phyloP scores from a whole-genome alignment of 2,113 vertebrate species.

The Sakesphorus luctuosus region DNA sequence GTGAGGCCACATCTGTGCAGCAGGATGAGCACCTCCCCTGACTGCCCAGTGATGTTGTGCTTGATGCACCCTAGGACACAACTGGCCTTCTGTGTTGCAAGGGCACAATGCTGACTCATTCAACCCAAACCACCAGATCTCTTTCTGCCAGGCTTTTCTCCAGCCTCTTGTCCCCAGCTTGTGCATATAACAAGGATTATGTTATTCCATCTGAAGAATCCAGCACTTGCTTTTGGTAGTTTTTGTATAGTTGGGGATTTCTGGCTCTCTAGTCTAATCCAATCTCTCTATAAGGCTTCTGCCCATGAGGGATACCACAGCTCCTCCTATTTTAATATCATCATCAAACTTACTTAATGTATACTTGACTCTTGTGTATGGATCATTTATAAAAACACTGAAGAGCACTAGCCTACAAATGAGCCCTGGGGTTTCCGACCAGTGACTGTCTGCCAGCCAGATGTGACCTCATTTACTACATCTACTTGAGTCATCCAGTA shows the following conservation, averaged over 20 bases:
- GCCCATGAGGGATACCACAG: background rate
- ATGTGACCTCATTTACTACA: background rate
- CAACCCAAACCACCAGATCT: background rate
- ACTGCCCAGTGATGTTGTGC: background rate
- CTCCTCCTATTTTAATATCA: background rate
- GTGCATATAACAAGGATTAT: background rate
- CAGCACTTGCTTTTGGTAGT: background rate
- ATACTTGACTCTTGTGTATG: background rate
- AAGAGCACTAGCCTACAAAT: background rate
- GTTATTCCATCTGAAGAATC: background rate
- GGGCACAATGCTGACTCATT: background rate
- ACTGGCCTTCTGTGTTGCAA: background rate
- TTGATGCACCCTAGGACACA: background rate
- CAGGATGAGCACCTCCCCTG: background rate
- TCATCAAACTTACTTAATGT: background rate
- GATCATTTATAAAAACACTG: background rate
- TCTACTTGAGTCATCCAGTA: background rate
- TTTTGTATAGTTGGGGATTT: background rate
- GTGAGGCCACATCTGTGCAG: background rate
- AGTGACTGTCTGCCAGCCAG: background rate
- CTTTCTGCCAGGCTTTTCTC: background rate
- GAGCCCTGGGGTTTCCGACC: background rate
- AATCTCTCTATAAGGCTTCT: background rate
- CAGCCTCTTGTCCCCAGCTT: background rate
- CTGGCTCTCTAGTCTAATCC: background rate